Evolutionary conservation across 2,888 invertebrate species (phyloP).

Genomic region (Odiellus spinosus): DNA sequence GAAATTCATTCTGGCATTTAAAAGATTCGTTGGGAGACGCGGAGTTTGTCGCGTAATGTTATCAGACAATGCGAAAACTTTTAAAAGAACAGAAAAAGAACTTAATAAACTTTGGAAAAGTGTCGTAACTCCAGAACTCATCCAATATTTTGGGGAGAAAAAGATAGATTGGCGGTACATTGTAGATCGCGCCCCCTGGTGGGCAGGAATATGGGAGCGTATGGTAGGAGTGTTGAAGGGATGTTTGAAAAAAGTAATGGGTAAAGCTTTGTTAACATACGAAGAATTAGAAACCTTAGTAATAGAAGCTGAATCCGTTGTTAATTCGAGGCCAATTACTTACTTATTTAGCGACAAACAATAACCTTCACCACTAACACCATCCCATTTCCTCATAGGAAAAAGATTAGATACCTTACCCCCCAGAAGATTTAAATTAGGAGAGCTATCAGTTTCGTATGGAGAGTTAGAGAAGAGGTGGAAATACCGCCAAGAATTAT

Average conservation of each 20-base stretch:
- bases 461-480: neutral
- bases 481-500: neutral
- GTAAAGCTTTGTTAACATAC: conserved; percentile 28
- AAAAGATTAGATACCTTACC: no score
- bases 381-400: no score
- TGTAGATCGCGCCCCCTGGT: conserved; percentile 29
- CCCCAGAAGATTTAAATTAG: no score
- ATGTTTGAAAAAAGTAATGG: conserved; percentile 22
- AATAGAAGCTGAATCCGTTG: conserved; percentile 16
- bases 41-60: no score
- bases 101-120: conserved; percentile 1
- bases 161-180: conserved; percentile 9
- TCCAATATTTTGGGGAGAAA: conserved; percentile 8
- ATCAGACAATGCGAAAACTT: conserved; percentile 29
- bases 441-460: no score
- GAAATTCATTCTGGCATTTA: conserved; percentile 16
- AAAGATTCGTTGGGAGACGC: no score
- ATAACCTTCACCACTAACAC: no score
- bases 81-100: conserved; percentile 28
- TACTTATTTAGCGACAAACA: no score
- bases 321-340: conserved; percentile 21
- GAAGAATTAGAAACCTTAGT: conserved; percentile 24
- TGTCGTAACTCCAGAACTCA: conserved; percentile 5
- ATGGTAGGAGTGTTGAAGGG: conserved; percentile 16
- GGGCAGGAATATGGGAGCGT: conserved; percentile 33